Evolutionary conservation across 2,113 vertebrate species (phyloP).

Genomic region (Tupaia tana): DNA sequence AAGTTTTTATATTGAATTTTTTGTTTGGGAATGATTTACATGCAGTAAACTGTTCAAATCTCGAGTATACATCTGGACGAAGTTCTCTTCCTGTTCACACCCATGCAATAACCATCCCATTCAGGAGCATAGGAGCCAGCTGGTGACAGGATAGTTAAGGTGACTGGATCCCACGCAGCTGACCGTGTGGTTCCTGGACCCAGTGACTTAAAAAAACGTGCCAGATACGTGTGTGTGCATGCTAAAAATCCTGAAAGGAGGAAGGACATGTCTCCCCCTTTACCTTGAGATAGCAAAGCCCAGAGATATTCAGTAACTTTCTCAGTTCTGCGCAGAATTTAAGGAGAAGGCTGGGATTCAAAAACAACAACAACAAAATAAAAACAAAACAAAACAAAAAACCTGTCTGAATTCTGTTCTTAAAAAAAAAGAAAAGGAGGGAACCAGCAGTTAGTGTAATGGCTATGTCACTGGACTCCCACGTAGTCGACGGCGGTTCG

Average conservation of each 20-base stretch:
- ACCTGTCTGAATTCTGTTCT: not conserved
- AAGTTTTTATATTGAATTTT: not conserved
- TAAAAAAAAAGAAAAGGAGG: not conserved
- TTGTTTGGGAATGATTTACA: not conserved
- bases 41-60: not conserved
- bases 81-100: not conserved
- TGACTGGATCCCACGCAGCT: too few species aligned
- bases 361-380: not conserved
- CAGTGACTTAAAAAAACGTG: too few species aligned
- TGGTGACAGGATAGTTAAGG: too few species aligned
- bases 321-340: not conserved
- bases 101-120: not conserved
- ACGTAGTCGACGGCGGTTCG: too few species aligned
- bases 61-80: not conserved
- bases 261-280: not conserved
- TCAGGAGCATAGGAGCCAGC: not conserved
- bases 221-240: too few species aligned
- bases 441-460: too few species aligned
- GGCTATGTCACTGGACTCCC: too few species aligned
- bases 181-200: too few species aligned
- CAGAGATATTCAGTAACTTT: not conserved
- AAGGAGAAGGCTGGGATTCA: not conserved
- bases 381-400: not conserved
- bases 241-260: too few species aligned
- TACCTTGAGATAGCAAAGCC: not conserved